These are phyloP conservation scores for Hippocampus kuda DNA, from an alignment of 2,797 vertebrate genomes.

Conservation along the genomic window DNA sequence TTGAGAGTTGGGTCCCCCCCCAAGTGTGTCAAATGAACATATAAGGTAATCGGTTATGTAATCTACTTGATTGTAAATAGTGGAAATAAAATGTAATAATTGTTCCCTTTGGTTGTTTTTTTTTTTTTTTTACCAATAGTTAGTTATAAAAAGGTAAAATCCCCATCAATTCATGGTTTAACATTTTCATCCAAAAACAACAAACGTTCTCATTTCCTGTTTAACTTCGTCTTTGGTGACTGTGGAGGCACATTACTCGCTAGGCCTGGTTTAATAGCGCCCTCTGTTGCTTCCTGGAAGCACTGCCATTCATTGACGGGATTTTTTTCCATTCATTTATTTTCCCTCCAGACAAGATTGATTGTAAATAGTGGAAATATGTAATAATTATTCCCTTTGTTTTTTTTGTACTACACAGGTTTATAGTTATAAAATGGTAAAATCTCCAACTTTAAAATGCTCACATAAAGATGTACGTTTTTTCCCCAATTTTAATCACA, in stretches of 20 bases:
- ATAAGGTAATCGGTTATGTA: conserved; percentile 38
- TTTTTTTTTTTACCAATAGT: not conserved
- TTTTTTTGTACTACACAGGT: too few species aligned
- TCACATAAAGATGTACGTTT: too few species aligned
- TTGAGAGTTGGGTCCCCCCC: not conserved
- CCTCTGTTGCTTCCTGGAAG: not conserved
- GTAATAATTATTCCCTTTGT: too few species aligned
- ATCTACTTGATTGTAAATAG: conserved; percentile 54
- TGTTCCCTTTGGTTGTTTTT: conserved; percentile 23
- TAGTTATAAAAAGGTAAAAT: not conserved
- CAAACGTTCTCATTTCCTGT: not conserved
- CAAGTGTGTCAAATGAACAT: conserved; percentile 17
- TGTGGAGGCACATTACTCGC: not conserved
- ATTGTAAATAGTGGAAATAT: too few species aligned
- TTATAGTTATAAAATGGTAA: too few species aligned
- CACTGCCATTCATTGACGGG: not conserved
- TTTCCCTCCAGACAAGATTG: too few species aligned
- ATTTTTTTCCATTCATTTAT: too few species aligned
- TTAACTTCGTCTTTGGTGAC: not conserved
- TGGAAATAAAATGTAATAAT: conserved; percentile 49
- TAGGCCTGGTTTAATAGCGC: not conserved
- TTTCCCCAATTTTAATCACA: too few species aligned
- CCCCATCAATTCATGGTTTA: not conserved
- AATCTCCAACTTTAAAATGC: too few species aligned
- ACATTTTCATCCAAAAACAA: not conserved